Conservation (phyloP, 2,113 vertebrate genomes). For the Sciurus niger region DNA sequence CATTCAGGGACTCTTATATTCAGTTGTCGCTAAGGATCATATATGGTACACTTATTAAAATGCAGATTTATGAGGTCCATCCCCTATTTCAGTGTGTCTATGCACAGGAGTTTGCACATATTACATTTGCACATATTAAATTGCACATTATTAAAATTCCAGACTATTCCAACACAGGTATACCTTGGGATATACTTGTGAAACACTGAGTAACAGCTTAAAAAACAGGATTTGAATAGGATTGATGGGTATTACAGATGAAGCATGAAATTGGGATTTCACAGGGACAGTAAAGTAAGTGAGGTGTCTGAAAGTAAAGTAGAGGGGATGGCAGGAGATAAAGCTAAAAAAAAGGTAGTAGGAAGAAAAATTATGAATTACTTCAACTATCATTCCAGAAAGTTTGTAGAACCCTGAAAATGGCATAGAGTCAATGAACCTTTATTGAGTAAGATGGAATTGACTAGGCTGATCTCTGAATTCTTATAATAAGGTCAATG, state of each 20-base stretch:
- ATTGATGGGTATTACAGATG: background rate
- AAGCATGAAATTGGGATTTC: background rate
- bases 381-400: background rate
- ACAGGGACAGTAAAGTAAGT: background rate
- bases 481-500: constrained; percentile 40
- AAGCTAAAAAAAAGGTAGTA: background rate
- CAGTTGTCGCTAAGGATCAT: background rate
- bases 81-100: background rate
- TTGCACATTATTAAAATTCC: background rate
- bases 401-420: constrained; percentile 18
- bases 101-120: background rate
- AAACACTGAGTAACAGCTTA: background rate
- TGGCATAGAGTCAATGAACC: background rate
- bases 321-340: background rate
- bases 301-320: background rate
- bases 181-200: constrained; percentile 7
- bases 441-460: background rate
- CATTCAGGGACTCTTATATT: constrained; percentile 24
- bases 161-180: background rate
- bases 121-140: too few species aligned
- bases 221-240: constrained; percentile 28
- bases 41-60: constrained; percentile 35
- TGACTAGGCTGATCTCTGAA: background rate
- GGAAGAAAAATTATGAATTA: constrained; percentile 15
- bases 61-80: background rate